These are phyloP conservation scores for Hypanus sabinus DNA, from an alignment of 2,113 vertebrate genomes.

Conservation along the genomic window DNA sequence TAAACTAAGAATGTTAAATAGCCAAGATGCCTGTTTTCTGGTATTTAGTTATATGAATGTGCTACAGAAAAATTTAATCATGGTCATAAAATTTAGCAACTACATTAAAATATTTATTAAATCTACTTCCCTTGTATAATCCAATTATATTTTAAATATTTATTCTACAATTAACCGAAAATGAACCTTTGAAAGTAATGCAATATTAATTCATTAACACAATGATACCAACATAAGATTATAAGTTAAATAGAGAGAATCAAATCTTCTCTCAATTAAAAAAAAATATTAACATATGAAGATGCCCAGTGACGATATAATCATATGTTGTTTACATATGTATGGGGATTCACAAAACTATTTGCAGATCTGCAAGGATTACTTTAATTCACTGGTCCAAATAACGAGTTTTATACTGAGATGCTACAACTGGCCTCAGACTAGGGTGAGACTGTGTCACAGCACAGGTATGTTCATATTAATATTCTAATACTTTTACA, in stretches of 20 bases:
- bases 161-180: not conserved
- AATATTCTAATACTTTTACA: slow-evolving; percentile 1
- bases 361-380: not conserved
- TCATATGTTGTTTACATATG: not conserved
- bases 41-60: not conserved
- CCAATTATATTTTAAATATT: not conserved
- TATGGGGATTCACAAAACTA: not conserved
- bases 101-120: slow-evolving; percentile 17
- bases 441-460: not conserved
- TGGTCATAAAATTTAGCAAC: not conserved
- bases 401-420: not conserved
- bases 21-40: not conserved
- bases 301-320: not conserved
- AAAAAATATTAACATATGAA: not conserved
- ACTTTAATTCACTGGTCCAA: not conserved
- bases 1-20: slow-evolving; percentile 16
- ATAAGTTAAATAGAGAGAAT: too few relatives aligned
- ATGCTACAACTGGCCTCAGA: not conserved
- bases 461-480: not conserved
- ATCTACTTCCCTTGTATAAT: not conserved
- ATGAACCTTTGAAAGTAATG: not conserved
- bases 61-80: not conserved
- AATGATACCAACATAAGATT: not conserved
- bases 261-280: too few relatives aligned
- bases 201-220: slow-evolving; percentile 13